phyloP scores from a whole-genome alignment of 2,113 vertebrate species.

The Synchiropus splendidus region DNA sequence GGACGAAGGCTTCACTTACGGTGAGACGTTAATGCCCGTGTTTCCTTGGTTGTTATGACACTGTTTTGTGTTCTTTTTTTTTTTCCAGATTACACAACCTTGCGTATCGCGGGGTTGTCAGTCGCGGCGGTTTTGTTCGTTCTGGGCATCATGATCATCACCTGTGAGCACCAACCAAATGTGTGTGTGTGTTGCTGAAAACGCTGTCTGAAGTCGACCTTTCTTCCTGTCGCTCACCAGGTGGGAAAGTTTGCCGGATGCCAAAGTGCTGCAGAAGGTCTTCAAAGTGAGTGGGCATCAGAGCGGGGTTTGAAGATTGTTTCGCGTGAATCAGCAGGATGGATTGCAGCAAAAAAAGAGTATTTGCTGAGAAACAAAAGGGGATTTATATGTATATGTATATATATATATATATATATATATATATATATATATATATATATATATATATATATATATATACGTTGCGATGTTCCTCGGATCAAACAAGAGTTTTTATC shows the following conservation, averaged over 20 bases:
- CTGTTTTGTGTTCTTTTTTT: conserved; percentile 2
- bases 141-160: conserved; percentile 58
- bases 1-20: conserved; percentile 40
- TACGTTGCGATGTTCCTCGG: too few species aligned
- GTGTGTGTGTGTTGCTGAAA: not conserved
- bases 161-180: conserved; percentile 49
- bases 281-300: conserved; percentile 35
- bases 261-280: conserved; percentile 37
- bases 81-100: conserved; percentile 42
- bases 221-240: conserved; percentile 16
- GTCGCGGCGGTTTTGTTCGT: conserved; percentile 59
- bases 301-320: too few species aligned
- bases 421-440: too few species aligned
- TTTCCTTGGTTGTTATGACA: not conserved
- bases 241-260: conserved; percentile 32
- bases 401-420: too few species aligned
- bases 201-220: not conserved
- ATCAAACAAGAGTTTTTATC: too few species aligned
- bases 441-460: too few species aligned
- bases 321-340: too few species aligned
- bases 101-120: conserved; percentile 43
- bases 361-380: not conserved
- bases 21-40: conserved; percentile 25
- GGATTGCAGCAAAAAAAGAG: too few species aligned
- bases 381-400: too few species aligned